Evolutionary conservation across 2,113 vertebrate species (phyloP), one percentile per base, ranked within the genome.

Genomic region (Oreotrochilus melanogaster): DNA sequence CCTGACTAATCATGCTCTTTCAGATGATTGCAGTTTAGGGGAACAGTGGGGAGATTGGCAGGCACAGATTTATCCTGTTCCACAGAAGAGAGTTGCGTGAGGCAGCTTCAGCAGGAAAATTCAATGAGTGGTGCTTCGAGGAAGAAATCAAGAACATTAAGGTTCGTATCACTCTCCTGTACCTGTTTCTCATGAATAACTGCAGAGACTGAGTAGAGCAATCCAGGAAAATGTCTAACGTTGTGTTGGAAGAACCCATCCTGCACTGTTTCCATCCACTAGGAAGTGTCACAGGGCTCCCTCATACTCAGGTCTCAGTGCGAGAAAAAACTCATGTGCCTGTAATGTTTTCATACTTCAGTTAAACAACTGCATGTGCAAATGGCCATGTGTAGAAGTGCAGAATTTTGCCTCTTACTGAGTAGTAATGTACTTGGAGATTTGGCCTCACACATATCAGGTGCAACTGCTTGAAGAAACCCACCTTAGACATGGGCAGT

Each of bases 91-190:
- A n/a, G 15, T 30, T 42, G 54, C 25, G 30, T 30, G 27, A 73
- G 13, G 22, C 14, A 80, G 33, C 11, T 70, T 70, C 17, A 50
- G 3, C 8, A 66, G 15, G 7, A 37, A 86, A 91, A 73, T 28
- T 62, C 69, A 13, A n/a, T 0, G 0, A 23, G 45, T 19, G 18
- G 4, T 27, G 4, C 5, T 83, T 76, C 17, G 13, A 62, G 61
- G 28, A 57, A 54, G 47, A 5, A 62, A 47, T 8, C 0, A 2
- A 92, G 16, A 8, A 57, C 76, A 73, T 23, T n/a, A 47, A 57
- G 19, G 72, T 12, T 2, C 2, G 1, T 39, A n/a, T 48, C 11
- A 43, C 12, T 57, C 45, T 58, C 30, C 1, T 3, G 23, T n/a
- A 47, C 22, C 2, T 17, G 13, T 60, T 94, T 64, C n/a, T 86